Base-by-base conservation (phyloP, 2,797 vertebrate genomes). In the Enteromius argenteus region DNA sequence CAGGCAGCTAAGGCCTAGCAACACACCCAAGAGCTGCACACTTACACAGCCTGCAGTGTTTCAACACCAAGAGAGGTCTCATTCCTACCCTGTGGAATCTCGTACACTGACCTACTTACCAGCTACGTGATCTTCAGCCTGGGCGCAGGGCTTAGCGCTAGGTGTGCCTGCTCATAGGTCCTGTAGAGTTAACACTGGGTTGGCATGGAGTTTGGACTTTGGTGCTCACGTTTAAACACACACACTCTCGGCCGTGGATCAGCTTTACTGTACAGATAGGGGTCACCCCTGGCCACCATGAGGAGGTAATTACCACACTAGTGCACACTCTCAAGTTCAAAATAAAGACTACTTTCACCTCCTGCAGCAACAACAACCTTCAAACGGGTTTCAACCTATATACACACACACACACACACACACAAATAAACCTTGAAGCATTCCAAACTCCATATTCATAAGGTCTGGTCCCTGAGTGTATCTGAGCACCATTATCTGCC, bases 361-460 rank as follows among this genome's bases (percentile, higher is more conserved):
- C 88, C 84, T 72, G 84, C 72, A 88, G 82, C 84, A 86, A 83
- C 72, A 84, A 53, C 71, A 87, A 84, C 80, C 86, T 84, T 85
- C 88, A 89, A 84, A 87, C 23, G 60, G 79, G 83, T 87, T 82
- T 83, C 73, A 82, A 79, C 80, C 79, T 71, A 79, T 53, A 85
- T 80, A 83, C 35, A 79, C 39, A 81, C 51, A 58, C 23, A 84
- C 83, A 83, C 35, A 79, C 39, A 81, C 51, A 58, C 23, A 84
- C 83, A 81, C 66, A 87, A 84, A 86, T 77, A 86, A 91, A 93
- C 92, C 92, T 94, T 91, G 90, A 92, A 95, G 93, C 93, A 72
- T 85, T 93, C 89, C 88, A 90, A 85, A 88, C 88, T 94, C 91
- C 91, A 94, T 94, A 94, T 94, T 93, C 92, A 95, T 94, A 91